A percentile compares a stretch with the other conserved stretches of the same genome.
phyloP scores from a whole-genome alignment of 2,113 vertebrate genomes.

The Hemiscyllium ocellatum region DNA sequence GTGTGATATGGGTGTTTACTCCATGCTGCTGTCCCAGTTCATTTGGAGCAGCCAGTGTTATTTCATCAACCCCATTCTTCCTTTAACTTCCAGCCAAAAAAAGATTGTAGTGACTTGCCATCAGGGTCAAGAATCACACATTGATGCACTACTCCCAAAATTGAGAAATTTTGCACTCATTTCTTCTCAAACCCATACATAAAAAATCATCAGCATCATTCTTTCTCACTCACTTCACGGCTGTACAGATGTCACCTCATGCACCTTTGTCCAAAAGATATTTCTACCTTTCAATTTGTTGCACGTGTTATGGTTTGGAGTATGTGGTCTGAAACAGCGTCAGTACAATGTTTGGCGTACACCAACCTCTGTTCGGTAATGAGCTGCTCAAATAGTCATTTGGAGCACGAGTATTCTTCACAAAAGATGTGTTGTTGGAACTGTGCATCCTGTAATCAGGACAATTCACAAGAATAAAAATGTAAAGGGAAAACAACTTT shows the following conservation, averaged over 20 bases:
- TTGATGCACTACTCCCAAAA: neutral
- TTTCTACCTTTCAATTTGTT: neutral
- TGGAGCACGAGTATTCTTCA: no score
- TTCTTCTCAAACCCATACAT: neutral
- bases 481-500: no score
- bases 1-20: neutral
- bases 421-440: no score
- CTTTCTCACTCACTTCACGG: neutral
- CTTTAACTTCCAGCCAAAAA: neutral
- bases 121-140: neutral
- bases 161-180: neutral
- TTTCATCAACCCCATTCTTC: neutral
- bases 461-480: no score
- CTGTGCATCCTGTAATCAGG: no score
- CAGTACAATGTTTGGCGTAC: neutral
- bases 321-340: neutral
- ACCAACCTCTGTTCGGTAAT: neutral
- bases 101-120: neutral
- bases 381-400: neutral
- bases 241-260: neutral
- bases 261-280: neutral
- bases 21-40: neutral
- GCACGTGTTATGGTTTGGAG: neutral
- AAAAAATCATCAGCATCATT: neutral
- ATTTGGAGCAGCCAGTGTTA: neutral